phyloP scores from a whole-genome alignment of 2,113 vertebrate genomes.

The Oceanodroma tethys region DNA sequence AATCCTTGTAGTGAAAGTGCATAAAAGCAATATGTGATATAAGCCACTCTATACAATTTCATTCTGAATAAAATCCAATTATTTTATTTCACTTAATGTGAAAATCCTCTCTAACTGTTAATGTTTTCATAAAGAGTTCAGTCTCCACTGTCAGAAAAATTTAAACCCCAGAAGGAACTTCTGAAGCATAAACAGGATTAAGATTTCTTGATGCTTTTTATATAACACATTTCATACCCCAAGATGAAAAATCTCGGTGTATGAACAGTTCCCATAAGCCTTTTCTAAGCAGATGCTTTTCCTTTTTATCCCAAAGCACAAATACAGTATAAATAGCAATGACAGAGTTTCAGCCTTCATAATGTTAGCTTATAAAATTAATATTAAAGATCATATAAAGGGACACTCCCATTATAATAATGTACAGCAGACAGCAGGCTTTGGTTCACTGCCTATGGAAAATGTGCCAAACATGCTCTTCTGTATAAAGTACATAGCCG shows the following conservation, averaged over 20 bases:
- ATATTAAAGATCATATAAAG: slow-evolving; percentile 27
- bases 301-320: slow-evolving; percentile 32
- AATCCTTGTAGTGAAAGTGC: not conserved
- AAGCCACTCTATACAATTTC: not conserved
- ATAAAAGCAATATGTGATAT: not conserved
- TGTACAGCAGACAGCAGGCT: not conserved
- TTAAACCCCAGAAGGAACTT: not conserved
- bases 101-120: slow-evolving; percentile 19
- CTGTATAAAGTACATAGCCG: not conserved
- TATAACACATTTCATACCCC: not conserved
- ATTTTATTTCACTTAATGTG: slow-evolving; percentile 12
- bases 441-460: not conserved
- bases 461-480: not conserved
- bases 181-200: slow-evolving; percentile 54
- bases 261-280: slow-evolving; percentile 14
- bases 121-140: slow-evolving; percentile 25
- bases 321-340: slow-evolving; percentile 34
- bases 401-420: not conserved
- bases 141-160: slow-evolving; percentile 1
- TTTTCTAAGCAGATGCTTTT: slow-evolving; percentile 9
- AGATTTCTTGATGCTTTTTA: slow-evolving; percentile 38
- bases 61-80: not conserved
- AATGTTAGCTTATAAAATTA: slow-evolving; percentile 32
- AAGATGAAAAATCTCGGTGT: not conserved
- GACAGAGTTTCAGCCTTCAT: slow-evolving; percentile 27